Evolutionary conservation across 1,140 invertebrate species (phyloP).

Genomic region (Drosophila mauritiana): DNA sequence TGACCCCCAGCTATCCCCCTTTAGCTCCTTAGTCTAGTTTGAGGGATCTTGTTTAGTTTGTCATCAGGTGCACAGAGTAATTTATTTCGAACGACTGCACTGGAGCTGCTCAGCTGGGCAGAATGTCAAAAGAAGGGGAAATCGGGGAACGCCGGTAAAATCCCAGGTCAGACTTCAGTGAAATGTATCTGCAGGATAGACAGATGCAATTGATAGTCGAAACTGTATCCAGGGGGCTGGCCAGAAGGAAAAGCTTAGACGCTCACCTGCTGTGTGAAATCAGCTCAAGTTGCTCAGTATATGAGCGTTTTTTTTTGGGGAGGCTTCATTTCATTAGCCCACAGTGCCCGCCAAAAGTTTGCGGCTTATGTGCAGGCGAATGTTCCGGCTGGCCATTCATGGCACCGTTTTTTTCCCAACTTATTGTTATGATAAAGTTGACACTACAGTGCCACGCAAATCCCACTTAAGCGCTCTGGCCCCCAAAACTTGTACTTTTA

Average conservation of each 20-base stretch:
- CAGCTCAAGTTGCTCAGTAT: constrained; percentile 59
- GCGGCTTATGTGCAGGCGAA: constrained; percentile 26
- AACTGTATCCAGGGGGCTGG: constrained; percentile 24
- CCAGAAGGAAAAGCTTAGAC: constrained; percentile 31
- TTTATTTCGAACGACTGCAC: constrained; percentile 78
- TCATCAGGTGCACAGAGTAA: constrained; percentile 81
- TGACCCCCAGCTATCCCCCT: neutral
- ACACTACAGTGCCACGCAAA: constrained; percentile 78
- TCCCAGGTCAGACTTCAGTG: constrained; percentile 62
- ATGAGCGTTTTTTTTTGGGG: constrained; percentile 18
- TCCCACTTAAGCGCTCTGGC: constrained; percentile 76
- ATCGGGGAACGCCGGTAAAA: constrained; percentile 10
- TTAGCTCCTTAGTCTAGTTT: constrained; percentile 12
- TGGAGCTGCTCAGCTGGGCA: constrained; percentile 28
- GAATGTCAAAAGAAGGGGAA: constrained; percentile 17
- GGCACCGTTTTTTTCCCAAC: constrained; percentile 42
- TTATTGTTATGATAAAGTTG: constrained; percentile 83
- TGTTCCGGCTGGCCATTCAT: constrained; percentile 29
- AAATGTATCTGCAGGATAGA: constrained; percentile 67
- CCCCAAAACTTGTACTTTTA: constrained; percentile 53
- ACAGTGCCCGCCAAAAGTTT: constrained; percentile 66
- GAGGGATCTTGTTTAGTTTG: constrained; percentile 57
- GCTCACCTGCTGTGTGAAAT: constrained; percentile 70
- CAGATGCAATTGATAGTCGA: constrained; percentile 46
- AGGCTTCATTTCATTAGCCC: constrained; percentile 71